Percentiles rank a stretch among this genome's conserved stretches.
These are phyloP conservation scores for Drosophila limbata DNA, from an alignment of 2,888 invertebrate genomes.

Conservation along the genomic window DNA sequence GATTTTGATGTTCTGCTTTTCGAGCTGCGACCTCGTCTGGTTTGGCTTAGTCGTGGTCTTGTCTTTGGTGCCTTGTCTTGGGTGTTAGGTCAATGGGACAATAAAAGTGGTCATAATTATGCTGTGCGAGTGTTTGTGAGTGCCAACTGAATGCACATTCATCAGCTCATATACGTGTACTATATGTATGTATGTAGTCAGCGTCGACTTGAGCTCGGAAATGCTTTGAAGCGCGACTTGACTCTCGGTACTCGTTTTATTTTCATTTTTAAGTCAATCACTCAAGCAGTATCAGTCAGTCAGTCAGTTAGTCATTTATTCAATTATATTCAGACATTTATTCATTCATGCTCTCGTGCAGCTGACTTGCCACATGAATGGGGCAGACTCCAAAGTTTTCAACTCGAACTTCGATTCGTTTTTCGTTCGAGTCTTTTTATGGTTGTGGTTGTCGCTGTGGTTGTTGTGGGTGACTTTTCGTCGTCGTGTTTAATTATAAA, in stretches of 20 bases:
- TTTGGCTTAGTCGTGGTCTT: conserved; percentile 15
- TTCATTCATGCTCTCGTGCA: conserved; percentile 47
- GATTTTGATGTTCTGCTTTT: conserved; percentile 39
- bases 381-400: conserved; percentile 1
- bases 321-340: conserved; percentile 2
- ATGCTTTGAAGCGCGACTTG: conserved; percentile 30
- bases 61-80: conserved; percentile 41
- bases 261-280: conserved; percentile 17
- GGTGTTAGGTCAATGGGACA: conserved; percentile 78
- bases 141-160: conserved; percentile 35
- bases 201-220: conserved; percentile 17
- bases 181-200: not conserved
- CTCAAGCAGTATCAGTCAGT: conserved; percentile 5
- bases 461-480: conserved; percentile 44
- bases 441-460: not conserved
- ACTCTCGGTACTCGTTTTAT: conserved; percentile 1
- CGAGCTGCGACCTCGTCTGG: conserved; percentile 32
- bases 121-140: conserved; percentile 24
- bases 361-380: conserved; percentile 13
- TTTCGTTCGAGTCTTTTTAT: conserved; percentile 1
- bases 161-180: conserved; percentile 1
- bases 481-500: conserved; percentile 47
- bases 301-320: conserved; percentile 1
- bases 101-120: conserved; percentile 70
- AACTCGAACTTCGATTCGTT: conserved; percentile 38